phyloP scores from a whole-genome alignment of 2,797 vertebrate species.

The Paramormyrops hopkinsi region DNA sequence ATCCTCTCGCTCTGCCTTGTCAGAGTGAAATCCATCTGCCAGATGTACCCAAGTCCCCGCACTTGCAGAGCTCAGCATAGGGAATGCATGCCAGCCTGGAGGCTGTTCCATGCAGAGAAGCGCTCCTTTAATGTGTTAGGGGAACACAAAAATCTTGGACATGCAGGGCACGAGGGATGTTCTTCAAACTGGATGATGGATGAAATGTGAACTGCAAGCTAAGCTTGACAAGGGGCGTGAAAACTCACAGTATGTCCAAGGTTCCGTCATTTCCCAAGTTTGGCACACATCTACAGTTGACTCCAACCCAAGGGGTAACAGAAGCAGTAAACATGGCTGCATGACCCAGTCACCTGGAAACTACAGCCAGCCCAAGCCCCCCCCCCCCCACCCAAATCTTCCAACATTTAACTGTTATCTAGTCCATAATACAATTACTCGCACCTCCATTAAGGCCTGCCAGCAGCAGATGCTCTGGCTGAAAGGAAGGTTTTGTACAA shows the following conservation, averaged over 20 bases:
- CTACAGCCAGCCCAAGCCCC: constrained; percentile 89
- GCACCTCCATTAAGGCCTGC: constrained; percentile 74
- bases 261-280: constrained; percentile 53
- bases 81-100: constrained; percentile 40
- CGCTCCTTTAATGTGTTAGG: constrained; percentile 35
- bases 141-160: constrained; percentile 35
- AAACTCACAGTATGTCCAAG: constrained; percentile 6
- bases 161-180: constrained; percentile 35
- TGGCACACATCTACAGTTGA: constrained; percentile 40
- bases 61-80: constrained; percentile 61
- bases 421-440: neutral
- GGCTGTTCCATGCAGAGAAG: constrained; percentile 48
- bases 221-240: constrained; percentile 34
- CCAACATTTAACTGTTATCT: constrained; percentile 82
- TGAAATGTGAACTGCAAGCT: constrained; percentile 49
- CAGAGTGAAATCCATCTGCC: constrained; percentile 71
- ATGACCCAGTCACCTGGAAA: constrained; percentile 72
- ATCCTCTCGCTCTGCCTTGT: constrained; percentile 67
- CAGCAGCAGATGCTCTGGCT: constrained; percentile 82
- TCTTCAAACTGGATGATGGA: constrained; percentile 29
- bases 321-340: constrained; percentile 48
- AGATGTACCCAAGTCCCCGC: constrained; percentile 58
- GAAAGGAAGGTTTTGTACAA: constrained; percentile 86
- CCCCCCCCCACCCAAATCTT: constrained; percentile 85
- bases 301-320: constrained; percentile 40